Percentiles rank a stretch among this genome's conserved stretches.
Evolutionary conservation across 2,797 vertebrate species (phyloP).

Genomic region (Notamacropus eugenii): DNA sequence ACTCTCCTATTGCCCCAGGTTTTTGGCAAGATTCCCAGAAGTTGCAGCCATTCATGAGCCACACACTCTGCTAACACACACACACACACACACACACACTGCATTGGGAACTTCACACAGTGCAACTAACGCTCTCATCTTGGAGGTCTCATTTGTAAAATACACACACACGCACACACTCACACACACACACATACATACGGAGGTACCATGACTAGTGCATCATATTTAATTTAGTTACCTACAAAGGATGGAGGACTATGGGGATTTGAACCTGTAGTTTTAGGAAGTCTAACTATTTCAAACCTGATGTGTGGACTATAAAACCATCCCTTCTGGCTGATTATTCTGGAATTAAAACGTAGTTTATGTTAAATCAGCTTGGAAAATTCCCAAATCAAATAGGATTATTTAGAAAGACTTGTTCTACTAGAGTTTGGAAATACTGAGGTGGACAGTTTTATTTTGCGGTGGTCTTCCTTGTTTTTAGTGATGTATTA

Average conservation of each 20-base stretch:
- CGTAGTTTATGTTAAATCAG: constrained; percentile 66
- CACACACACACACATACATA: constrained; percentile 11
- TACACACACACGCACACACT: constrained; percentile 55
- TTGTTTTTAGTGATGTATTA: constrained; percentile 16
- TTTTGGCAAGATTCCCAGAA: constrained; percentile 82
- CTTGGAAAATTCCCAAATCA: constrained; percentile 76
- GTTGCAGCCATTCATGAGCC: constrained; percentile 74
- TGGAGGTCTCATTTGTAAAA: constrained; percentile 66
- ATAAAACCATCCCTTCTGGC: constrained; percentile 67
- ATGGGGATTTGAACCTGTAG: constrained; percentile 67
- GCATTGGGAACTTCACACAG: constrained; percentile 68
- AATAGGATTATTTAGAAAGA: constrained; percentile 70
- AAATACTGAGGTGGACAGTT: constrained; percentile 43
- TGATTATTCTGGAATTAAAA: constrained; percentile 75
- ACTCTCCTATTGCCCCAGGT: constrained; percentile 70
- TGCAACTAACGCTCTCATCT: constrained; percentile 61
- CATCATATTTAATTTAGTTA: constrained; percentile 47
- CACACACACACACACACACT: not conserved
- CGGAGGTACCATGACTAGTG: not conserved
- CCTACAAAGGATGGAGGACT: constrained; percentile 57
- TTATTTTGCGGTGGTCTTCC: constrained; percentile 15
- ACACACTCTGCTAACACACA: constrained; percentile 63
- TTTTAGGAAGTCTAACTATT: constrained; percentile 68
- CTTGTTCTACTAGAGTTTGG: constrained; percentile 17
- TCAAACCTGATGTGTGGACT: constrained; percentile 60